phyloP scores from a whole-genome alignment of 2,113 vertebrate species.

The Chloroceryle aenea region DNA sequence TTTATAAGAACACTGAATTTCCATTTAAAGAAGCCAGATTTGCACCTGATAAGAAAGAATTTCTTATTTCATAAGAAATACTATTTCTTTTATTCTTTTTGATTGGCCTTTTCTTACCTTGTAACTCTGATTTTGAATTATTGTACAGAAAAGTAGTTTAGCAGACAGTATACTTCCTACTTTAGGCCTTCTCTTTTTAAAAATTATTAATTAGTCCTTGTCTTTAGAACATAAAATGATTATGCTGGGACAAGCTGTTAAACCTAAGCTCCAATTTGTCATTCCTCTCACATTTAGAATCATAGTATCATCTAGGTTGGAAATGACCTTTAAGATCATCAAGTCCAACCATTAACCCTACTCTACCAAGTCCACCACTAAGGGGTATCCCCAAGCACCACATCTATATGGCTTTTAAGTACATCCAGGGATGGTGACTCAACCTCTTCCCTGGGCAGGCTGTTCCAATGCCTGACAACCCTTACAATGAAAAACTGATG shows the following conservation, averaged over 20 bases:
- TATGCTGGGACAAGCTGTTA: slow-evolving; percentile 17
- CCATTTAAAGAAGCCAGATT: not conserved
- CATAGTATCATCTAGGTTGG: too few species aligned
- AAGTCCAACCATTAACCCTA: too few species aligned
- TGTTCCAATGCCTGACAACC: too few species aligned
- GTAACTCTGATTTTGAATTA: not conserved
- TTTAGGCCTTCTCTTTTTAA: not conserved
- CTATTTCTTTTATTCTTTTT: not conserved
- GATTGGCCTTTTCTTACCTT: not conserved
- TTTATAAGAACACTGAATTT: not conserved
- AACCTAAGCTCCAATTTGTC: slow-evolving; percentile 16
- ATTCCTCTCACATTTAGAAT: not conserved
- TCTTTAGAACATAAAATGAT: slow-evolving; percentile 9
- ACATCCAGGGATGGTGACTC: too few species aligned
- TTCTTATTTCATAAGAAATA: not conserved
- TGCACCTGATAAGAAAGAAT: not conserved
- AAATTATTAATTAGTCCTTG: not conserved
- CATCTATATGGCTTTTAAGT: too few species aligned
- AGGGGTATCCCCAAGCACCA: too few species aligned
- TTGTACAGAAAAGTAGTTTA: not conserved
- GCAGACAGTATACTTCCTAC: not conserved
- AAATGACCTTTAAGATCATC: too few species aligned
- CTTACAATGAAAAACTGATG: too few species aligned
- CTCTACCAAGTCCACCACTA: too few species aligned
- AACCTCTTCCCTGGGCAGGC: too few species aligned